Base-by-base conservation (phyloP, 1,140 invertebrate species). In the Pteromalus puparum region DNA sequence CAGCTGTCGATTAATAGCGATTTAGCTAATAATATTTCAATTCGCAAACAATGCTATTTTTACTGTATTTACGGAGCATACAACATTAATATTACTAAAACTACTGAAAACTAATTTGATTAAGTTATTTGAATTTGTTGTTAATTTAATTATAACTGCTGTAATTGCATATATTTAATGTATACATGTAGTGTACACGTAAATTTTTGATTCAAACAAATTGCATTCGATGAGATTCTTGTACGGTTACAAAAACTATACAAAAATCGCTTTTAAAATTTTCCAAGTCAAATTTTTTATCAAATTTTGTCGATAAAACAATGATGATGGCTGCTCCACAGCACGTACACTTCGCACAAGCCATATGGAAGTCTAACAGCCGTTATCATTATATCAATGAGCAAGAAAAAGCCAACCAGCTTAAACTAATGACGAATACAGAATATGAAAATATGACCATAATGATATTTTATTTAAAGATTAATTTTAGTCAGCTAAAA, bases 401-500 rank as follows among this genome's bases (percentile, higher is more conserved):
- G 89, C 89, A 90, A 89, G 90, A 90, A 89, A 89, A 89, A 91
- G 89, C 91, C 87, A 92, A 90, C 89, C 90, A 91, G 92, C 92
- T 93, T 93, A 91, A 88, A 92, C 92, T 93, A 93, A 93, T 93
- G 88, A 92, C 90, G 89, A 91, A 89, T 89, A 85, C 81, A 84
- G 86, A 87, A 88, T 90, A 89, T 88, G 88, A 90, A 84, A 90
- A 89, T 89, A 86, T 89, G 88, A 90, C 84, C 87, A 89, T 90
- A 89, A 85, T 65, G 86, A 90, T 82, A 89, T 24, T 79, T 30
- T 73, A 68, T 48, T 26, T 61, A 26, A 89, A 88, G 83, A 82
- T 88, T 88, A 88, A 92, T 91, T 92, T 91, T 91, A 90, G 89
- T 92, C 91, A 89, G 88, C 91, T 93, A 93, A 93, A 93, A 90